Percentiles rank a stretch among this genome's conserved stretches.
These are phyloP conservation scores for Trissolcus japonicus DNA, from an alignment of 2,888 invertebrate genomes.

Conservation along the genomic window DNA sequence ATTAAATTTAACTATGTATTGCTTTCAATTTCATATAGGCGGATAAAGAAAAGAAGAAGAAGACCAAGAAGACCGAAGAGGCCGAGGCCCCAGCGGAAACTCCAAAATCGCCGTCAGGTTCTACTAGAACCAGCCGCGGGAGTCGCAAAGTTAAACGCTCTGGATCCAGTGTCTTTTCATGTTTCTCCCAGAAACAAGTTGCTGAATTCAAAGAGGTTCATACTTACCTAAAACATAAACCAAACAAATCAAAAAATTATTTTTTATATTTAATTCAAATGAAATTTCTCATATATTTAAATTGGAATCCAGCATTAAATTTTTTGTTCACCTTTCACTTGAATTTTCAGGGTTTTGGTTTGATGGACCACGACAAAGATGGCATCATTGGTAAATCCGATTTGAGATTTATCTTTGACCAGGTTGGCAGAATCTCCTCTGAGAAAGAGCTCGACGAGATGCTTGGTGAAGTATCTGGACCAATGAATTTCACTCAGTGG, in stretches of 20 bases:
- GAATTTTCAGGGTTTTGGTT: constrained; percentile 95
- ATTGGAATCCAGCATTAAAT: too few relatives aligned
- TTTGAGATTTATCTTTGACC: constrained; percentile 93
- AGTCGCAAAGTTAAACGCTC: constrained; percentile 89
- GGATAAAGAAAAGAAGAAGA: constrained; percentile 95
- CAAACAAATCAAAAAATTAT: not conserved
- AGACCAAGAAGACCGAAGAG: constrained; percentile 83
- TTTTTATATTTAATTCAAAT: too few relatives aligned
- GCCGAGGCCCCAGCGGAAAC: constrained; percentile 73
- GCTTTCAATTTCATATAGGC: constrained; percentile 79
- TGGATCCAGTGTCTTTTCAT: constrained; percentile 97
- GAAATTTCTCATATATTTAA: too few relatives aligned
- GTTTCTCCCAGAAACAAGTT: constrained; percentile 97
- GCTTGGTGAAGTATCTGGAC: constrained; percentile 91
- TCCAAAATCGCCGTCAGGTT: constrained; percentile 77
- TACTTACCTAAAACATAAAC: not conserved
- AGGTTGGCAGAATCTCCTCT: constrained; percentile 90
- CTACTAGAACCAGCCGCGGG: constrained; percentile 86
- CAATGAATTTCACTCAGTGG: constrained; percentile 96
- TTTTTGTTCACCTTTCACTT: too few relatives aligned
- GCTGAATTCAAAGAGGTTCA: constrained; percentile 95
- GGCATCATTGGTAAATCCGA: constrained; percentile 93
- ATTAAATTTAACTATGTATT: not conserved
- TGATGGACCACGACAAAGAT: constrained; percentile 97
- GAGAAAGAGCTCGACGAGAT: constrained; percentile 95